These are phyloP conservation scores for Alsophila aescularia DNA, from an alignment of 2,888 invertebrate genomes.

Conservation along the genomic window DNA sequence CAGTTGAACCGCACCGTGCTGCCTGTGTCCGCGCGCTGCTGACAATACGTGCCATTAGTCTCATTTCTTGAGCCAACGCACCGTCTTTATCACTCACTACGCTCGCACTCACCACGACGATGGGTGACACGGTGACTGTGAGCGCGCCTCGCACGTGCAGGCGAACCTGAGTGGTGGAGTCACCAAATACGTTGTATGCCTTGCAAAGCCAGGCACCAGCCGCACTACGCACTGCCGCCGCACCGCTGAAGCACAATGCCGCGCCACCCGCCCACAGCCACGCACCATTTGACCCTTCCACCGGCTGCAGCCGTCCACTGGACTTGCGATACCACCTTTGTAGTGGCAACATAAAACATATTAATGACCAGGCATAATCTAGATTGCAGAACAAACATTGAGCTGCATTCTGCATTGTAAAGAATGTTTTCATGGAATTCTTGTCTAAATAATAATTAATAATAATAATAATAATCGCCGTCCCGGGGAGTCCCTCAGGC, in stretches of 20 bases:
- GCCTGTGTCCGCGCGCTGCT: conserved; percentile 87
- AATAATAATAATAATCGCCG: too few species aligned
- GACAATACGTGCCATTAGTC: conserved; percentile 79
- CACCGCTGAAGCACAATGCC: conserved; percentile 88
- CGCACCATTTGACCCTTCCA: conserved; percentile 49
- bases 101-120: conserved; percentile 75
- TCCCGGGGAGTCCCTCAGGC: too few species aligned
- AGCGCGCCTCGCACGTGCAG: conserved; percentile 86
- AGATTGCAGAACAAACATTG: too few species aligned
- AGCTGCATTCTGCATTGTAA: too few species aligned
- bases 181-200: conserved; percentile 87
- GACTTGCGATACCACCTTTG: conserved; percentile 84
- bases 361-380: background rate
- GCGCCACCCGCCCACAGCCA: conserved; percentile 89
- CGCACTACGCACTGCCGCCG: conserved; percentile 86
- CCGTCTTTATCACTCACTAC: background rate
- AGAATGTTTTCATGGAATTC: too few species aligned
- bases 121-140: conserved; percentile 84
- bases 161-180: conserved; percentile 86
- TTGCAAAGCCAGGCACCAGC: conserved; percentile 89
- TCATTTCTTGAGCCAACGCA: background rate
- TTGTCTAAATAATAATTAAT: too few species aligned
- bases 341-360: background rate
- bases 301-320: conserved; percentile 77
- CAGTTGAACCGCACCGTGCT: conserved; percentile 88